Evolutionary conservation across 2,888 invertebrate genomes (phyloP), one percentile per base, ranked within the genome.

Genomic region (Cactoblastis cactorum): DNA sequence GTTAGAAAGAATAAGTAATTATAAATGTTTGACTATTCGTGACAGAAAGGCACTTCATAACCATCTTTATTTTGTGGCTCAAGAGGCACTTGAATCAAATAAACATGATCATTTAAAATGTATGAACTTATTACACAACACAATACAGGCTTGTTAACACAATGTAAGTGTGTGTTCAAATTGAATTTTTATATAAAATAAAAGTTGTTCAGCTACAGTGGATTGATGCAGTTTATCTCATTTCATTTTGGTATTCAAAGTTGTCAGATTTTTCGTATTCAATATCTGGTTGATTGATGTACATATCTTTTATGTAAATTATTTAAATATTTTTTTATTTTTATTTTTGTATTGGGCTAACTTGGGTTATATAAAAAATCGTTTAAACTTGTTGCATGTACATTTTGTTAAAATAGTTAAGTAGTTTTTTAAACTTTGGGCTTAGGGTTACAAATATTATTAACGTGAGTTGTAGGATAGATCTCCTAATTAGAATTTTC

Each of bases 71-170:
- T 45, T 62, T 53, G 51, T 54, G 56, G 48, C 57, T 53, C 58
- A 38, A 18, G 12, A 55, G 56, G 57, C 55, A 61, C 61, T 67
- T 61, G 61, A 67, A 65, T 65, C 65, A 63, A 69, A 64, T 61
- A 69, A 74, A 70, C 65, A 68, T 58, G 47, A 59, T 70, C 58
- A 70, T 71, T 69, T 68, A 71, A 71, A 69, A 73, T 73, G 62
- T 69, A 74, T 71, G 69, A 62, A 54, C 53, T 43, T 49, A 50
- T 53, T 53, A 51, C 56, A 62, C 58, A 58, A 57, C 59, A 59
- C 58, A 62, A 64, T 69, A 63, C 65, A 53, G 66, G 65, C 63
- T 69, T 71, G 71, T 71, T 69, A 65, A 57, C 62, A 59, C 59
- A 59, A 57, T 58, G 69, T 69, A 65, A 68, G 74, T 68, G 69